These are phyloP conservation scores for Neofelis nebulosa DNA, from an alignment of 2,113 vertebrate species.

Conservation along the genomic window DNA sequence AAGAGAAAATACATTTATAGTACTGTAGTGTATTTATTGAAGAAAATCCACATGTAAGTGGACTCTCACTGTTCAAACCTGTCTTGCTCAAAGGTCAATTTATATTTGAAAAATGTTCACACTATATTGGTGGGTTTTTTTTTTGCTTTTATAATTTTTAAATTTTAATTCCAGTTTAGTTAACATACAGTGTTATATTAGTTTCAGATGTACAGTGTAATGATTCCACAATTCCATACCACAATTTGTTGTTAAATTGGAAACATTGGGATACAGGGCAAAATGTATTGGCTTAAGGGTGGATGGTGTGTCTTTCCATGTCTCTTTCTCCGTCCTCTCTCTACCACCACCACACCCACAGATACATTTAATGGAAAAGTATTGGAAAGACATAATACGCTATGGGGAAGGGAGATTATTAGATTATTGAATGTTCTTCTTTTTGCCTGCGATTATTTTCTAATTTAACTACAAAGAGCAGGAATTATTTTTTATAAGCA, in stretches of 20 bases:
- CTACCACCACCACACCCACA: background rate
- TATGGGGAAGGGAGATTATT: background rate
- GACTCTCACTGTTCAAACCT: background rate
- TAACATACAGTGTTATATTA: background rate
- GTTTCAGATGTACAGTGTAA: background rate
- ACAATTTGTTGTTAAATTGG: background rate
- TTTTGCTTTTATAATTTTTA: background rate
- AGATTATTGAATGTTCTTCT: background rate
- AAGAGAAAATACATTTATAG: background rate
- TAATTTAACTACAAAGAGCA: slow-evolving; percentile 35
- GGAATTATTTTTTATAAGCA: background rate
- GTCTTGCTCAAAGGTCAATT: background rate
- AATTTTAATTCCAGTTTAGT: background rate
- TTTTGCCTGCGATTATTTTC: slow-evolving; percentile 21
- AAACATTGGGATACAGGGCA: background rate
- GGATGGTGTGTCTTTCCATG: background rate
- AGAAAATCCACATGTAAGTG: background rate
- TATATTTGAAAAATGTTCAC: background rate
- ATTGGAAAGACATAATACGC: background rate
- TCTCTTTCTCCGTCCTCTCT: background rate
- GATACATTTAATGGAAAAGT: background rate
- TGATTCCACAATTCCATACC: background rate
- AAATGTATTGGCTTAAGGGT: background rate
- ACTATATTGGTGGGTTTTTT: background rate
- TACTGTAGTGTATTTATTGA: background rate